These are phyloP conservation scores for Bombus cullumanus DNA, from an alignment of 1,140 invertebrate species.

Conservation along the genomic window DNA sequence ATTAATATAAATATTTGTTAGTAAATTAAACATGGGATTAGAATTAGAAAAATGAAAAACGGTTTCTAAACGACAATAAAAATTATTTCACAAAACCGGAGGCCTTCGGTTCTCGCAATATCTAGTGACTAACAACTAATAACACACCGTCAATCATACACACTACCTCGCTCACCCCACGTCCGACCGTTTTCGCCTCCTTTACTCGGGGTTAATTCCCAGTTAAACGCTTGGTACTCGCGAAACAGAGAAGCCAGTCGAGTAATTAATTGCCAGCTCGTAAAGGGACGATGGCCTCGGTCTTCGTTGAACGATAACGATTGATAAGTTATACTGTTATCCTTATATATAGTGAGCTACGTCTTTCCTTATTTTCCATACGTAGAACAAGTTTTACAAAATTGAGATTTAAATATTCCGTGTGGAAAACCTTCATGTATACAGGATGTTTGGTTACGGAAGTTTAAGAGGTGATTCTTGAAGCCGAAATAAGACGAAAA, in stretches of 20 bases:
- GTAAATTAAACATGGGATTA: no score
- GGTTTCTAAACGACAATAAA: no score
- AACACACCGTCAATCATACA: background rate
- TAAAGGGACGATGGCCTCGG: background rate
- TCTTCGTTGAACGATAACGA: background rate
- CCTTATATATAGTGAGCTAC: background rate
- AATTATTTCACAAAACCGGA: background rate
- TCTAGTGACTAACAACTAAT: background rate
- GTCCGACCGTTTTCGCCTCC: background rate
- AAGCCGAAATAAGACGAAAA: no score
- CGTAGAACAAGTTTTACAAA: no score
- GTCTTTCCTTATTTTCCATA: no score
- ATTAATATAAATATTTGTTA: no score
- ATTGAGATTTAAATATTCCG: no score
- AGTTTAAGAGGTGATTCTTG: no score
- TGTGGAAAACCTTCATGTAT: no score
- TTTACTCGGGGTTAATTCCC: conserved; percentile 11
- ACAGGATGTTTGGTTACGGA: no score
- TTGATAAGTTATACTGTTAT: conserved; percentile 13
- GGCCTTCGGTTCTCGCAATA: background rate
- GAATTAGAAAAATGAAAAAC: no score
- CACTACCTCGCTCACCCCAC: background rate
- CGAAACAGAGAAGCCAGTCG: background rate
- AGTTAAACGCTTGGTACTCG: conserved; percentile 3
- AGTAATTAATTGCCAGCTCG: background rate